Conservation (phyloP, 2,113 vertebrate species). For the Planiliza haematocheilus region DNA sequence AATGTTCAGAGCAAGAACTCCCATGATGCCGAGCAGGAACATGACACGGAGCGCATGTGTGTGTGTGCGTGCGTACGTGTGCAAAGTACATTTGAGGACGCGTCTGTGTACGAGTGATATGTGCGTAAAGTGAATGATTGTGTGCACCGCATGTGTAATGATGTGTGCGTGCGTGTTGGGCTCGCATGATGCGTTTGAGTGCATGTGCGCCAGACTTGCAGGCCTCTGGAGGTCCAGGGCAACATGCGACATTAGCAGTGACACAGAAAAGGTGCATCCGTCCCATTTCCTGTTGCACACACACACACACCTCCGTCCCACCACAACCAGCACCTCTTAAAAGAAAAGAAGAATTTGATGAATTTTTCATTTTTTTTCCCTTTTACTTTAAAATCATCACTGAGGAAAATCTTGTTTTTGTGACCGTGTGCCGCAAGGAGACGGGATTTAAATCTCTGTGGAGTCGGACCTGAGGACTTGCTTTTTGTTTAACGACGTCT, state of each 20-base stretch:
- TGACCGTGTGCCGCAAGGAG: constrained; percentile 59
- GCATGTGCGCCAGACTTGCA: constrained; percentile 14
- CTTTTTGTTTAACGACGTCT: constrained; percentile 48
- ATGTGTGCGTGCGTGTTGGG: constrained; percentile 15
- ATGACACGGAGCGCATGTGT: constrained; percentile 38
- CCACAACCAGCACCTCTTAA: not conserved
- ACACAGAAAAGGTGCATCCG: constrained; percentile 77
- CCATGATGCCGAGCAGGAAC: constrained; percentile 54
- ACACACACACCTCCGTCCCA: constrained; percentile 20
- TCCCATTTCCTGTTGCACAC: constrained; percentile 47
- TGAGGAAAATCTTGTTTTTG: constrained; percentile 58
- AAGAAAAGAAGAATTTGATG: constrained; percentile 48
- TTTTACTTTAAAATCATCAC: constrained; percentile 62
- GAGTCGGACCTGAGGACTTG: constrained; percentile 51
- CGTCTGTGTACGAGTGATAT: not conserved
- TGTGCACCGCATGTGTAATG: constrained; percentile 23
- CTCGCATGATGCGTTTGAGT: constrained; percentile 16
- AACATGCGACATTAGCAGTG: constrained; percentile 74
- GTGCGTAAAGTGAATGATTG: not conserved
- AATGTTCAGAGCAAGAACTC: constrained; percentile 51
- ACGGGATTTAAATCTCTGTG: constrained; percentile 59
- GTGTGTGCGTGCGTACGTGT: not conserved
- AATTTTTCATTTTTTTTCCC: constrained; percentile 67
- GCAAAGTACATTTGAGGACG: constrained; percentile 5
- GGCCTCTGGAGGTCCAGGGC: constrained; percentile 63